phyloP scores from a whole-genome alignment of 2,797 vertebrate genomes.

The Lemur catta region DNA sequence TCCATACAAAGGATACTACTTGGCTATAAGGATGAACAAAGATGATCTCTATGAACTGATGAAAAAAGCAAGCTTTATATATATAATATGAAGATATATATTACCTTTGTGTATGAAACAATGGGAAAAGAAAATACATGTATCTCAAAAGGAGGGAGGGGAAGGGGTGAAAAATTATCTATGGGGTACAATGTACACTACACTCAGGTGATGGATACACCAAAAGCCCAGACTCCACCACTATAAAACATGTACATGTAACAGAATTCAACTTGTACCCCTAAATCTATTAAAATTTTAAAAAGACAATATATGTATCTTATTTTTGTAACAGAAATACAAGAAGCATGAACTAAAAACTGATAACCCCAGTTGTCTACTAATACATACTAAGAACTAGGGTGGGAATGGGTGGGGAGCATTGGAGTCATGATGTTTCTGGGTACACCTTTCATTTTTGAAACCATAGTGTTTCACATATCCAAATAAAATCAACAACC shows the following conservation, averaged over 20 bases:
- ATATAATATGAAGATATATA: too few relatives aligned
- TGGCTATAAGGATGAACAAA: background rate
- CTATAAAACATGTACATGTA: too few relatives aligned
- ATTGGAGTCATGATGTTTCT: background rate
- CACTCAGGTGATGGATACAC: too few relatives aligned
- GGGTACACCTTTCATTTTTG: background rate
- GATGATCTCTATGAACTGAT: background rate
- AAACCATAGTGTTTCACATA: background rate
- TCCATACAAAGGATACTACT: background rate
- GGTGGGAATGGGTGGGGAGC: background rate
- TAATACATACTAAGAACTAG: background rate
- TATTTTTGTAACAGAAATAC: background rate
- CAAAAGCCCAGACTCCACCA: too few relatives aligned
- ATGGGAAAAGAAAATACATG: background rate
- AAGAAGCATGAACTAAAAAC: background rate
- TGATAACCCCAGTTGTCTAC: background rate
- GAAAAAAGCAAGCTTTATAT: background rate
- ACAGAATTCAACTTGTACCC: too few relatives aligned
- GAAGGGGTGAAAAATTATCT: too few relatives aligned
- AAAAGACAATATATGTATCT: background rate
- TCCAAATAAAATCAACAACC: background rate
- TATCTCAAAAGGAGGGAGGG: background rate
- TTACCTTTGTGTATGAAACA: background rate
- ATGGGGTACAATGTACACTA: too few relatives aligned
- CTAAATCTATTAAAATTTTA: too few relatives aligned